These are phyloP conservation scores for Lates japonicus DNA, from an alignment of 2,797 vertebrate genomes.

Conservation along the genomic window DNA sequence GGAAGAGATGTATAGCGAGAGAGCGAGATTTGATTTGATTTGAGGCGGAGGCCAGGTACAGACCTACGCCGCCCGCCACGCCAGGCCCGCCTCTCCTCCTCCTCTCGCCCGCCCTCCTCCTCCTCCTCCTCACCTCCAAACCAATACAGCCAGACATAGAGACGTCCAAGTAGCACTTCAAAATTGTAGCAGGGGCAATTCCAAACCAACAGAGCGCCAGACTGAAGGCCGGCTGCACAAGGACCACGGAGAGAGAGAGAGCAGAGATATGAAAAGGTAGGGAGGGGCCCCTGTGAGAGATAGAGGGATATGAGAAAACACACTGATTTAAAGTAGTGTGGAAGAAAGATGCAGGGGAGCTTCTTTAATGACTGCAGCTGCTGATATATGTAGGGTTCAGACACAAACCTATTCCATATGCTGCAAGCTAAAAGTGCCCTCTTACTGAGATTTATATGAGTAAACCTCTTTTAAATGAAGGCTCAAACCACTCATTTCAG, in stretches of 20 bases:
- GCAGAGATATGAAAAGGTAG: slow-evolving; percentile 27
- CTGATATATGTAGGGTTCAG: slow-evolving; percentile 24
- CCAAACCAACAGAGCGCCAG: slow-evolving; percentile 59
- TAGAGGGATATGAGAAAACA: slow-evolving; percentile 41
- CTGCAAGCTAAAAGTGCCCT: background rate
- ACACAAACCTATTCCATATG: slow-evolving; percentile 25
- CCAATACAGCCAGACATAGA: slow-evolving; percentile 63
- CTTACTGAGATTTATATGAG: slow-evolving; percentile 34
- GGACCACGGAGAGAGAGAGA: slow-evolving; percentile 37
- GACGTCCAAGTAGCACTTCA: background rate
- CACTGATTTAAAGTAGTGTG: slow-evolving; percentile 48
- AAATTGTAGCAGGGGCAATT: slow-evolving; percentile 45
- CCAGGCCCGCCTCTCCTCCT: no score
- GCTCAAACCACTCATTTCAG: slow-evolving; percentile 1
- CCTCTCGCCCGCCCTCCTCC: no score
- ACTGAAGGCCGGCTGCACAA: slow-evolving; percentile 71
- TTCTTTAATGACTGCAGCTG: slow-evolving; percentile 26
- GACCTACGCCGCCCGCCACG: no score
- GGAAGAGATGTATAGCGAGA: slow-evolving; percentile 31
- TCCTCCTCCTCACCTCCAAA: slow-evolving; percentile 57
- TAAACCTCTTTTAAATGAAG: slow-evolving; percentile 18
- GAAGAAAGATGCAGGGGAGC: slow-evolving; percentile 75
- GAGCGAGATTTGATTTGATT: slow-evolving; percentile 61
- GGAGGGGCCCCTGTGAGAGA: slow-evolving; percentile 41
- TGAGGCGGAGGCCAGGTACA: slow-evolving; percentile 58